A percentile compares a stretch with the other conserved stretches of the same genome.
Evolutionary conservation across 2,797 vertebrate species (phyloP).

Genomic region (Tokudaia tokunoshimensis): DNA sequence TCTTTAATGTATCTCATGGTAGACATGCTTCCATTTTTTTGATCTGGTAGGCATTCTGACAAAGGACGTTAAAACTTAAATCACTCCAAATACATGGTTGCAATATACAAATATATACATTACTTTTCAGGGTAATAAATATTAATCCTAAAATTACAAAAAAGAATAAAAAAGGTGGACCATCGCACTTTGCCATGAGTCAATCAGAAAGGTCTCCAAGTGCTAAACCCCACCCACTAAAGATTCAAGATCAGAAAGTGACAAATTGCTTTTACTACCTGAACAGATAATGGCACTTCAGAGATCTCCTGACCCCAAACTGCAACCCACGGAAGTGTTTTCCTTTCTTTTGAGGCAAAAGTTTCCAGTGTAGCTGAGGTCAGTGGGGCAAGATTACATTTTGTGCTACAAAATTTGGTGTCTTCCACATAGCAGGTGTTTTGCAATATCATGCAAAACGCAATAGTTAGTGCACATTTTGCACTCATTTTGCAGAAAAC

Average conservation of each 20-base stretch:
- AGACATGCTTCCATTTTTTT: too few relatives aligned
- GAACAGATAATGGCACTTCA: neutral
- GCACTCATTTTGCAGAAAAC: neutral
- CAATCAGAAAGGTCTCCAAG: neutral
- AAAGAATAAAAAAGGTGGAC: neutral
- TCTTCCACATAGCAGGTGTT: neutral
- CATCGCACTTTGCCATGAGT: neutral
- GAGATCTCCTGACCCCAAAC: neutral
- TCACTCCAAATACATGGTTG: too few relatives aligned
- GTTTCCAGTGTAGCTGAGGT: neutral
- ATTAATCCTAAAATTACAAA: neutral
- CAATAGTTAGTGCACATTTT: neutral
- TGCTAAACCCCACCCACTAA: neutral
- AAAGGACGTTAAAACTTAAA: too few relatives aligned
- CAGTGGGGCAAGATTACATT: neutral
- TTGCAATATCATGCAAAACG: neutral
- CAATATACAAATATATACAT: too few relatives aligned
- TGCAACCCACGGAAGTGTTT: neutral
- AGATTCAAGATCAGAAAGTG: neutral
- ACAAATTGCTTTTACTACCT: neutral
- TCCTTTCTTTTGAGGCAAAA: neutral
- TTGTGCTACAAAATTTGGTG: neutral
- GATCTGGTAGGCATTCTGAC: too few relatives aligned
- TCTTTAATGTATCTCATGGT: too few relatives aligned
- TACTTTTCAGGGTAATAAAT: neutral